Evolutionary conservation across 2,888 invertebrate species (phyloP).

Genomic region (Tenthredo livida): DNA sequence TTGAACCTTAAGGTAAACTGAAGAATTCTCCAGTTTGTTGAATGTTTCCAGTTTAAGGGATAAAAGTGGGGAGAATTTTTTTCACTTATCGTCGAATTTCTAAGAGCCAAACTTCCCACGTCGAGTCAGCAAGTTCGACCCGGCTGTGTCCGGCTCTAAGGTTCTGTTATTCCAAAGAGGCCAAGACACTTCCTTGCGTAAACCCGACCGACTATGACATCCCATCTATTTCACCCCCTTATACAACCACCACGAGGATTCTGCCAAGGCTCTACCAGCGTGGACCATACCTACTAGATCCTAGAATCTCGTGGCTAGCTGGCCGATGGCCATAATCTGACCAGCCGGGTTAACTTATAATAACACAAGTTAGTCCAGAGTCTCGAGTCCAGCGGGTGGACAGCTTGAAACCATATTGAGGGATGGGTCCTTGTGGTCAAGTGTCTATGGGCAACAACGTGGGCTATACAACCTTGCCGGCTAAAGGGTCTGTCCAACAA

Average conservation of each 20-base stretch:
- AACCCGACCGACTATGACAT: constrained; percentile 65
- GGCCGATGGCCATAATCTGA: constrained; percentile 77
- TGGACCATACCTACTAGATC: constrained; percentile 45
- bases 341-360: constrained; percentile 76
- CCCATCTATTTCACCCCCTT: constrained; percentile 28
- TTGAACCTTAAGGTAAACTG: too few relatives aligned
- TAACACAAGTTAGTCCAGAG: constrained; percentile 77
- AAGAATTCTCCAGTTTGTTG: neutral
- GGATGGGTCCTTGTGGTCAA: constrained; percentile 76
- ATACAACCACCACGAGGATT: constrained; percentile 61
- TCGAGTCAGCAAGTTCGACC: neutral
- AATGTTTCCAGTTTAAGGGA: neutral
- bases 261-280: constrained; percentile 66
- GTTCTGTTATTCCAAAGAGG: constrained; percentile 75
- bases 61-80: neutral
- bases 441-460: constrained; percentile 73
- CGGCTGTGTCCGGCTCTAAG: neutral
- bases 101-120: neutral
- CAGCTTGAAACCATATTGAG: constrained; percentile 64
- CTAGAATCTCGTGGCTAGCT: constrained; percentile 66
- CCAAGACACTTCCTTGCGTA: constrained; percentile 74
- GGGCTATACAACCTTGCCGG: constrained; percentile 13
- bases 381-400: constrained; percentile 62
- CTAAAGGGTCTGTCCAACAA: constrained; percentile 43
- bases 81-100: neutral